Conservation (phyloP, 2,113 vertebrate species). For the Alligator sinensis region DNA sequence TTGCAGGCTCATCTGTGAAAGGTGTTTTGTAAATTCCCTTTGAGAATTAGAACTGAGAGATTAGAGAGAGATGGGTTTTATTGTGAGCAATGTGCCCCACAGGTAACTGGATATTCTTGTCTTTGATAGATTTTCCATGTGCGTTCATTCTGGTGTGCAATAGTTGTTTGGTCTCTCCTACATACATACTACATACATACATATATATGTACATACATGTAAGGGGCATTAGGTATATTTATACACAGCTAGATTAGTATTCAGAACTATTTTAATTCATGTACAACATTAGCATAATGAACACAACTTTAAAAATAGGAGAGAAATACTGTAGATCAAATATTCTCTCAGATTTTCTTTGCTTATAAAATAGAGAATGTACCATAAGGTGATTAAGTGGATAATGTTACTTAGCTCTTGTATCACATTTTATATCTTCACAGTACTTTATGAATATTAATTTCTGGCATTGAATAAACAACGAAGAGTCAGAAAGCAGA, state of each 20-base stretch:
- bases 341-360: background rate
- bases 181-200: too few species aligned
- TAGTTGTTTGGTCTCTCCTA: too few species aligned
- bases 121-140: too few species aligned
- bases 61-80: too few species aligned
- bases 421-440: background rate
- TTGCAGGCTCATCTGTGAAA: too few species aligned
- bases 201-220: too few species aligned
- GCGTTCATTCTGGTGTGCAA: too few species aligned
- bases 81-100: too few species aligned
- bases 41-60: too few species aligned
- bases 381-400: background rate
- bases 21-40: too few species aligned
- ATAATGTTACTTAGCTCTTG: background rate
- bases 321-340: background rate
- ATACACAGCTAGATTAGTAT: background rate
- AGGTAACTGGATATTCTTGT: too few species aligned
- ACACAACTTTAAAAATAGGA: background rate
- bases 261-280: background rate
- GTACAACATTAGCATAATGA: conserved; percentile 10
- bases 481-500: background rate
- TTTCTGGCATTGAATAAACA: background rate
- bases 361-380: background rate
- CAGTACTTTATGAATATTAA: background rate
- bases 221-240: background rate